phyloP scores from a whole-genome alignment of 2,888 invertebrate genomes.

The Pseudolycoriella hygida region DNA sequence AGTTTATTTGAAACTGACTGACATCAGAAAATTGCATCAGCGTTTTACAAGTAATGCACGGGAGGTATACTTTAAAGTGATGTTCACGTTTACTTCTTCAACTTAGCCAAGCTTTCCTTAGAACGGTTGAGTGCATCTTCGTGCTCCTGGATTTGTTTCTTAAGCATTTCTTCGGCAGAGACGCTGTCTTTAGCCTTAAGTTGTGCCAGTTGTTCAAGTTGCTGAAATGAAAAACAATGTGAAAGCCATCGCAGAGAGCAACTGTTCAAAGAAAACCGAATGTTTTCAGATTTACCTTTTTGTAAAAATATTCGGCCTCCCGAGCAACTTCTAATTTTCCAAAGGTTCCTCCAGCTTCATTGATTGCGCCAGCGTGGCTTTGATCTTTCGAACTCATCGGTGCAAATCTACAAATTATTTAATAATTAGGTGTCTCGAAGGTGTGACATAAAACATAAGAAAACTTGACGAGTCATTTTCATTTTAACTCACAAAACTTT shows the following conservation, averaged over 20 bases:
- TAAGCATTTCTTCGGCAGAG: neutral
- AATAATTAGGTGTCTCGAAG: no score
- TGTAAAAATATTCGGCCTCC: neutral
- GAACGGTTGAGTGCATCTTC: neutral
- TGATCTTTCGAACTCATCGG: neutral
- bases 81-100: no score
- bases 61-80: no score
- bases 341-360: neutral
- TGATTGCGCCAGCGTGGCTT: neutral
- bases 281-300: constrained; percentile 1
- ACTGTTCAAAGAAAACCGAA: no score
- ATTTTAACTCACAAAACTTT: no score
- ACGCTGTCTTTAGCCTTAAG: neutral
- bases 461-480: no score
- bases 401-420: no score
- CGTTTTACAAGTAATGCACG: no score
- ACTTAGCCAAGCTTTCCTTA: neutral
- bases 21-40: no score
- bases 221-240: neutral
- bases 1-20: no score
- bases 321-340: neutral
- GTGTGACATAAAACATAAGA: no score
- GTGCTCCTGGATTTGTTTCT: neutral
- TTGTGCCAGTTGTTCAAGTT: neutral
- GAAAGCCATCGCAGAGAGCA: no score